Conservation (phyloP, 1,140 invertebrate species). For the Hylaeus anthracinus region DNA sequence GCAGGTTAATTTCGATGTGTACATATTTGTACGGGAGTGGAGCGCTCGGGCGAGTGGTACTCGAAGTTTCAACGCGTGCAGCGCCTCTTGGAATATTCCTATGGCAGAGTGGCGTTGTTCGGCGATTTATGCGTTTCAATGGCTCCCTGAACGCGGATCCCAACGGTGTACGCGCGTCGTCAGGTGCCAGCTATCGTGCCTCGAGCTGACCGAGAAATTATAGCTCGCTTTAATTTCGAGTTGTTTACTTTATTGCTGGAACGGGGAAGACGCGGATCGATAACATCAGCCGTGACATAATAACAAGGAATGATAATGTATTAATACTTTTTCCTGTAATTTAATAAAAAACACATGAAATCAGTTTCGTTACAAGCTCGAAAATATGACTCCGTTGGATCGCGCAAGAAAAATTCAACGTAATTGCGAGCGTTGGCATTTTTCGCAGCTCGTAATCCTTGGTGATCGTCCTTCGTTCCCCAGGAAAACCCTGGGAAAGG, state of each 20-base stretch:
- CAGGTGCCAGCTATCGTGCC: too few species aligned
- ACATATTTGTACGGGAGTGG: conserved; percentile 53
- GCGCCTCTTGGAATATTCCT: conserved; percentile 37
- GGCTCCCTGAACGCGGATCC: background rate
- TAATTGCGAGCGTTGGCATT: conserved; percentile 48
- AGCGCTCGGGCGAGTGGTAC: conserved; percentile 30
- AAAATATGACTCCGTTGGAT: conserved; percentile 31
- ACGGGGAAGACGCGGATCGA: too few species aligned
- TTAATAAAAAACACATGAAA: too few species aligned
- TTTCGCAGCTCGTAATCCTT: conserved; percentile 53
- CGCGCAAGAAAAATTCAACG: conserved; percentile 20
- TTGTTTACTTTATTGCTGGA: too few species aligned
- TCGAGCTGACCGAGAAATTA: too few species aligned
- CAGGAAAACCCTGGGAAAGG: background rate
- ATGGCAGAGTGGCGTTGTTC: conserved; percentile 4
- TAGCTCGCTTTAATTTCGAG: too few species aligned
- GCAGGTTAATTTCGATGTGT: conserved; percentile 60
- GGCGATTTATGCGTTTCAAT: conserved; percentile 6
- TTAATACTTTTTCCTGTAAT: too few species aligned
- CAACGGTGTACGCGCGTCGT: too few species aligned
- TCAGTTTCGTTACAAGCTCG: conserved; percentile 65
- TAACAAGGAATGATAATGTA: too few species aligned
- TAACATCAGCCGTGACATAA: too few species aligned
- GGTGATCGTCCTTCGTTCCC: background rate
- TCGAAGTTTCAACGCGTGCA: conserved; percentile 36